A percentile compares a stretch with the other conserved stretches of the same genome.
Evolutionary conservation across 2,888 invertebrate species (phyloP).

Genomic region (Catocala fraxini): DNA sequence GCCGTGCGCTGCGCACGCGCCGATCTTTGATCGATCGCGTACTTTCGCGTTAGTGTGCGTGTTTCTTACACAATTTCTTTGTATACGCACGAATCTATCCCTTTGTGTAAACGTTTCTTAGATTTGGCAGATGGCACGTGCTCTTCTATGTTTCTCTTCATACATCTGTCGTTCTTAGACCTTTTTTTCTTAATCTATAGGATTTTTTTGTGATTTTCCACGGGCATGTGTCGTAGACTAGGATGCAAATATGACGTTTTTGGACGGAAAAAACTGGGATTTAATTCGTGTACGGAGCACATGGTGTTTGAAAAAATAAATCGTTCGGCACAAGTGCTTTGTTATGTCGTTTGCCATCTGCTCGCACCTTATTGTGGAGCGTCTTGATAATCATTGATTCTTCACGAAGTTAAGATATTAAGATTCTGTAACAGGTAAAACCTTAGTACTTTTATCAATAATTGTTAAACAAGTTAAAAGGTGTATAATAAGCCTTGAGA

Average conservation of each 20-base stretch:
- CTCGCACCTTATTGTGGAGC: constrained; percentile 67
- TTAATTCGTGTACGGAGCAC: constrained; percentile 72
- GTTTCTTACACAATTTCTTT: constrained; percentile 59
- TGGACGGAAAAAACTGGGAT: constrained; percentile 65
- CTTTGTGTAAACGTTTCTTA: constrained; percentile 77
- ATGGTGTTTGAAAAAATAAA: constrained; percentile 82
- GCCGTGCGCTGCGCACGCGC: constrained; percentile 78
- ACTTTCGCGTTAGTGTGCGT: constrained; percentile 66
- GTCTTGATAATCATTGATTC: constrained; percentile 49
- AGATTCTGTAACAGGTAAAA: constrained; percentile 44
- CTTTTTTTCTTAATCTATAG: constrained; percentile 69
- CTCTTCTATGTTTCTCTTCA: constrained; percentile 75
- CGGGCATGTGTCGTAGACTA: constrained; percentile 73
- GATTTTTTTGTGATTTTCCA: constrained; percentile 62
- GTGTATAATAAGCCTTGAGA: constrained; percentile 9
- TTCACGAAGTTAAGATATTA: constrained; percentile 31
- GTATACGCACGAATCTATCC: constrained; percentile 57
- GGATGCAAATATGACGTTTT: constrained; percentile 82
- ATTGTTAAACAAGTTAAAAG: constrained; percentile 30
- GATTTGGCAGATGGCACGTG: constrained; percentile 88
- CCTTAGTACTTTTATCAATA: constrained; percentile 20
- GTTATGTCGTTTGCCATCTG: constrained; percentile 75
- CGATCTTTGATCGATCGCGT: constrained; percentile 76
- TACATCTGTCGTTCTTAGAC: constrained; percentile 81
- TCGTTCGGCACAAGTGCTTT: constrained; percentile 80